A percentile compares a stretch with the other conserved stretches of the same genome.
Evolutionary conservation across 2,888 invertebrate species (phyloP).

Genomic region (Trachelus tabidus): DNA sequence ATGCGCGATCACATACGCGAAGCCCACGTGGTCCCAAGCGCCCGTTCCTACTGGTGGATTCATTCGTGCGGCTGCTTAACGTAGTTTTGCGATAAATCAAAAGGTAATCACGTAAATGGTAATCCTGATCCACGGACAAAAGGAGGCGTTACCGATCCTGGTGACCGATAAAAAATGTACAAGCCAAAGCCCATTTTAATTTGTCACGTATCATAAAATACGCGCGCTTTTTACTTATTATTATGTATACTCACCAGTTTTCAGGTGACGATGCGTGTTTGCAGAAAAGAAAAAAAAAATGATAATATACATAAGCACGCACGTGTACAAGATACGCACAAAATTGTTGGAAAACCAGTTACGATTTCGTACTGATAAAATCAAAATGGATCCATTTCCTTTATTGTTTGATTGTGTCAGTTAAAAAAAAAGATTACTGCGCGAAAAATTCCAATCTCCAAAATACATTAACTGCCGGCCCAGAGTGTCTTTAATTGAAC

Average conservation of each 20-base stretch:
- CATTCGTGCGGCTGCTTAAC: conserved; percentile 1
- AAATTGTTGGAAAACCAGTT: not conserved
- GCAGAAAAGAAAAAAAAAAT: not conserved
- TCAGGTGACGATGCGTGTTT: not conserved
- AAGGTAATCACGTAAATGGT: conserved; percentile 20
- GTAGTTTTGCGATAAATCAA: conserved; percentile 15
- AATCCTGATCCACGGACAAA: conserved; percentile 7
- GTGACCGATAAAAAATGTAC: conserved; percentile 17
- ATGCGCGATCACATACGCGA: not conserved
- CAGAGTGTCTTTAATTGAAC: not conserved
- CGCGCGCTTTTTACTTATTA: not conserved
- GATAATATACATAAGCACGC: not conserved
- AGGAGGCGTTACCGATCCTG: conserved; percentile 16
- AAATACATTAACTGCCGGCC: not conserved
- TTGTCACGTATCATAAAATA: conserved; percentile 7
- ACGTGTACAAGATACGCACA: not conserved
- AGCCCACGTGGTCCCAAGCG: not conserved
- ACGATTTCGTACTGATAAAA: not conserved
- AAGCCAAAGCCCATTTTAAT: conserved; percentile 11
- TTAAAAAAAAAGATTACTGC: not conserved
- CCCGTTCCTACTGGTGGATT: not conserved
- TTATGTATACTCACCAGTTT: not conserved
- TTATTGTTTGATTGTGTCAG: not conserved
- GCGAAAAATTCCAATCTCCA: not conserved
- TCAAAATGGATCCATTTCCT: not conserved